Conservation (phyloP, 1,140 invertebrate species). For the Scaptomyza graminum region DNA sequence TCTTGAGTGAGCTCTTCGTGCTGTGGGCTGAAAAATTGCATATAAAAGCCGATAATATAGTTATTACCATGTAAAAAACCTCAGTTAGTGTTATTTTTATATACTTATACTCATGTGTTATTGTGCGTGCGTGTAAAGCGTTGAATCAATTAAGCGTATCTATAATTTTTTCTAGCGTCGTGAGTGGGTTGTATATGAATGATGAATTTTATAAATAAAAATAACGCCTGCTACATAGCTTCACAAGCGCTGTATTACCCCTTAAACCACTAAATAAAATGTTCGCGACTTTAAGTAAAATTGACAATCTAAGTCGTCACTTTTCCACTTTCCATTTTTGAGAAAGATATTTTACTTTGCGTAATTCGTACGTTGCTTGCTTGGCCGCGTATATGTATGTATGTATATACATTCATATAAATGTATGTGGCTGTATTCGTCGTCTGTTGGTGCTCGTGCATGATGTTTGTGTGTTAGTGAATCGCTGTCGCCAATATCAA, state of each 20-base stretch:
- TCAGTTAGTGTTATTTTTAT: slow-evolving; percentile 28
- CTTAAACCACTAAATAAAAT: slow-evolving; percentile 5
- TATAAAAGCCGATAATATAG: slow-evolving; percentile 53
- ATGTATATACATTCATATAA: slow-evolving; percentile 18
- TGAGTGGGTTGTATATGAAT: slow-evolving; percentile 36
- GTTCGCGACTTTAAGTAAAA: slow-evolving; percentile 38
- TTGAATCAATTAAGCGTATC: slow-evolving; percentile 28
- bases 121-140: slow-evolving; percentile 23
- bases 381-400: slow-evolving; percentile 52
- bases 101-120: slow-evolving; percentile 5
- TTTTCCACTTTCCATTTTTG: slow-evolving; percentile 82
- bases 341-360: slow-evolving; percentile 83
- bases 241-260: slow-evolving; percentile 19
- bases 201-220: slow-evolving; percentile 52
- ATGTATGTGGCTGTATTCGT: slow-evolving; percentile 48
- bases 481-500: slow-evolving; percentile 64
- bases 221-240: slow-evolving; percentile 17
- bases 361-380: slow-evolving; percentile 75
- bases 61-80: slow-evolving; percentile 56
- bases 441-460: slow-evolving; percentile 37
- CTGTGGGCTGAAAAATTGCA: slow-evolving; percentile 45
- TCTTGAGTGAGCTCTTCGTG: slow-evolving; percentile 35
- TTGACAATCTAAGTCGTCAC: slow-evolving; percentile 55
- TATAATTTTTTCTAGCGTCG: slow-evolving; percentile 28
- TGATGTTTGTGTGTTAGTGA: slow-evolving; percentile 58